phyloP scores from a whole-genome alignment of 2,797 vertebrate genomes.

The Discoglossus pictus region DNA sequence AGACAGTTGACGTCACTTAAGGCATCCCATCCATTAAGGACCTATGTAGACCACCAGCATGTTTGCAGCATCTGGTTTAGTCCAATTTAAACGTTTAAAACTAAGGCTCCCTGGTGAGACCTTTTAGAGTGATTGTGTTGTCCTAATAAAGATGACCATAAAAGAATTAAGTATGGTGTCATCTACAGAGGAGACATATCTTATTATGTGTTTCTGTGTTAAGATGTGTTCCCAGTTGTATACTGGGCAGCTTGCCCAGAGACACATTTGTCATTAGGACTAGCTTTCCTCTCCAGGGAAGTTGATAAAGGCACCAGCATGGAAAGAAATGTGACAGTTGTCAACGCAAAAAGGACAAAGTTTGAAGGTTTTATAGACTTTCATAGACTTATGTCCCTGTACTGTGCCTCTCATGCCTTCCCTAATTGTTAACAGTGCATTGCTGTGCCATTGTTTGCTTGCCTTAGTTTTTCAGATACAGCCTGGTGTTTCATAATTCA shows the following conservation, averaged over 20 bases:
- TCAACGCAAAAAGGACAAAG: constrained; percentile 37
- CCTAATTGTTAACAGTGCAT: not conserved
- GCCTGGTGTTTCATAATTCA: too few species aligned
- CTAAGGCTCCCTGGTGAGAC: not conserved
- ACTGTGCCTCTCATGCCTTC: constrained; percentile 2
- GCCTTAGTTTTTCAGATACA: too few species aligned
- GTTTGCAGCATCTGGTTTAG: too few species aligned
- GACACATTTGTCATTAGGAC: constrained; percentile 44
- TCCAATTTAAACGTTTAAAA: too few species aligned
- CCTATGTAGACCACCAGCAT: too few species aligned
- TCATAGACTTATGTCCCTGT: constrained; percentile 23
- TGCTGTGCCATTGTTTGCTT: too few species aligned
- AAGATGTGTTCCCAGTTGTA: constrained; percentile 28
- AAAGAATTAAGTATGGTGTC: constrained; percentile 11
- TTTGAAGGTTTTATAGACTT: constrained; percentile 38
- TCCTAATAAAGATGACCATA: constrained; percentile 12
- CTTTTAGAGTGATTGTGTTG: not conserved
- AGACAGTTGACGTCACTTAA: too few species aligned
- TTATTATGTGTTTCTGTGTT: constrained; percentile 13
- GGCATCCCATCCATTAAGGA: too few species aligned
- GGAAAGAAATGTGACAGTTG: constrained; percentile 38
- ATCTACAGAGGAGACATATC: constrained; percentile 11
- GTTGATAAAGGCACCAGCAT: constrained; percentile 39
- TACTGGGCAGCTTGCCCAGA: constrained; percentile 39
- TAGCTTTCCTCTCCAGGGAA: constrained; percentile 29